A percentile compares a stretch with the other conserved stretches of the same genome.
phyloP scores from a whole-genome alignment of 2,888 invertebrate species.

The Campoletis raptor region DNA sequence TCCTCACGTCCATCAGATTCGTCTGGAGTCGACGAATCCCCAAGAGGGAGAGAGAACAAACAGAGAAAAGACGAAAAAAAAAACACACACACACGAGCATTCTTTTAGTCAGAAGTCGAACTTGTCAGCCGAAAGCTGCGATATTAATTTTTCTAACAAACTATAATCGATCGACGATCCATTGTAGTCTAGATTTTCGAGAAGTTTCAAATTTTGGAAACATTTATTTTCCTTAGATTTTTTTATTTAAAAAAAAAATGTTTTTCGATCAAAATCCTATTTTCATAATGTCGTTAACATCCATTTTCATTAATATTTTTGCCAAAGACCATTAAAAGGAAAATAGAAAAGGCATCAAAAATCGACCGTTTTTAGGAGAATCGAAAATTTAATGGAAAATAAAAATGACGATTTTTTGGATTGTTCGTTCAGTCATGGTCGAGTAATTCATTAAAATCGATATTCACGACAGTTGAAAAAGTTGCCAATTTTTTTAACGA shows the following conservation, averaged over 20 bases:
- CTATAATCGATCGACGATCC: slow-evolving; percentile 1
- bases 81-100: slow-evolving; percentile 24
- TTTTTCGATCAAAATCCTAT: not conserved
- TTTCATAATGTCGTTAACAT: not conserved
- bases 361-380: no score
- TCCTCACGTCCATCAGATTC: slow-evolving; percentile 82
- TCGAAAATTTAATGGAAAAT: no score
- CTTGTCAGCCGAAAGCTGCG: slow-evolving; percentile 2
- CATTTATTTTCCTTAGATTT: no score
- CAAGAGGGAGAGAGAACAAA: slow-evolving; percentile 19
- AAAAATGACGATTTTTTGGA: no score
- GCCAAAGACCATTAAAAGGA: no score
- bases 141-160: not conserved
- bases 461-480: no score
- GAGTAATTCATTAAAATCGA: no score
- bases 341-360: no score
- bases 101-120: slow-evolving; percentile 19
- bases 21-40: slow-evolving; percentile 77
- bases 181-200: not conserved
- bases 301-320: not conserved
- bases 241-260: not conserved
- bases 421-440: no score
- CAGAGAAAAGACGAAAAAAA: slow-evolving; percentile 33
- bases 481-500: no score
- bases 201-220: slow-evolving; percentile 6